A percentile compares a stretch with the other conserved stretches of the same genome.
These are phyloP conservation scores for Gadopsis bispinosus DNA, from an alignment of 2,797 vertebrate species.

Conservation along the genomic window DNA sequence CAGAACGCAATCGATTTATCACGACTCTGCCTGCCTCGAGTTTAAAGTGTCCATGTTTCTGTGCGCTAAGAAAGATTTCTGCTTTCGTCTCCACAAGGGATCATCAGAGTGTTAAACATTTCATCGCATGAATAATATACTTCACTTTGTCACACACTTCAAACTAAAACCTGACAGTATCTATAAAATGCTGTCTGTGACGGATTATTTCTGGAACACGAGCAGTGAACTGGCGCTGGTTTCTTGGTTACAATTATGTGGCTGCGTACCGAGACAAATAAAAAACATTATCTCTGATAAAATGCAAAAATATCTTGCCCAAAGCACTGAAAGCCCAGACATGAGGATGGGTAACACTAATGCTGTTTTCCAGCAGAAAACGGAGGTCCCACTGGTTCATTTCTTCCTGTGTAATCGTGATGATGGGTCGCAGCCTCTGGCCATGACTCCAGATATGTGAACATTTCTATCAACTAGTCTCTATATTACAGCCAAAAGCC, in stretches of 20 bases:
- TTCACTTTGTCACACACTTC: constrained; percentile 42
- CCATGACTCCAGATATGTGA: constrained; percentile 19
- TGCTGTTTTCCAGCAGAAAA: constrained; percentile 41
- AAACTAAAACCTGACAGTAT: constrained; percentile 46
- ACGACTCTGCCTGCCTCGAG: constrained; percentile 11
- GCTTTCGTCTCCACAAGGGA: constrained; percentile 9
- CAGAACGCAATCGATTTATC: constrained; percentile 47
- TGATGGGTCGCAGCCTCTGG: constrained; percentile 33
- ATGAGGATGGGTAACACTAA: constrained; percentile 32
- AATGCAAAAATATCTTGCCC: constrained; percentile 32
- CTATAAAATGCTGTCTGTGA: constrained; percentile 27
- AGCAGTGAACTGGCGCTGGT: constrained; percentile 4
- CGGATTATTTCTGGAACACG: constrained; percentile 56
- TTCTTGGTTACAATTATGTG: constrained; percentile 27
- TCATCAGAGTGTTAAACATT: constrained; percentile 51
- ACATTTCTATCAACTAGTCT: constrained; percentile 26
- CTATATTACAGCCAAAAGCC: constrained; percentile 24
- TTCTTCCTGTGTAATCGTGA: constrained; percentile 32
- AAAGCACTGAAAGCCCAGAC: constrained; percentile 21
- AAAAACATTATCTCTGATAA: constrained; percentile 16
- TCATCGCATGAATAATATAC: constrained; percentile 27
- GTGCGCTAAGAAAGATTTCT: constrained; percentile 1
- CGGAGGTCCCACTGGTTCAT: constrained; percentile 26
- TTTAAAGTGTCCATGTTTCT: not conserved
- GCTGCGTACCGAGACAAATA: constrained; percentile 24